Evolutionary conservation across 30 jellyfish, hydroid and myxozoan species (phyloP).

Genomic region (Catostylus mosaicus): DNA sequence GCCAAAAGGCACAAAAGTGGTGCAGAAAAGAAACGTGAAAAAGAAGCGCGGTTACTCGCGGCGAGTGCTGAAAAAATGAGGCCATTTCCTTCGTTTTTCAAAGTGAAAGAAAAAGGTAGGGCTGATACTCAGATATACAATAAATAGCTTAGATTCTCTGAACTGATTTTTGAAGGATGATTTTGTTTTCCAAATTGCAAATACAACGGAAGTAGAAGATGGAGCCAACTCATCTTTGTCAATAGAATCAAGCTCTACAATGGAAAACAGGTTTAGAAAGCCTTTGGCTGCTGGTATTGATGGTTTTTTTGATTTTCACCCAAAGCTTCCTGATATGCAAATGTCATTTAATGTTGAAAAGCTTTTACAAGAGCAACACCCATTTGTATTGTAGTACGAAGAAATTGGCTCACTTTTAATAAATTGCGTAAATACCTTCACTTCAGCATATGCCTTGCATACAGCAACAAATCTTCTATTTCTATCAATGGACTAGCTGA

Average conservation of each 20-base stretch:
- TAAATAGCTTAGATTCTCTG: not conserved
- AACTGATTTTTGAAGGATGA: not conserved
- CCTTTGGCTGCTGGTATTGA: not conserved
- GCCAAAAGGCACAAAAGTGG: not conserved
- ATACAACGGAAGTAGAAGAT: not conserved
- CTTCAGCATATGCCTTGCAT: not conserved
- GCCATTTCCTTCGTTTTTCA: not conserved
- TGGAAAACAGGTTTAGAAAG: not conserved
- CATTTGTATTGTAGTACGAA: not conserved
- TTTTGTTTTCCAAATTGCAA: not conserved
- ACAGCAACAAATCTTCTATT: not conserved
- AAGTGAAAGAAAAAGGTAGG: not conserved
- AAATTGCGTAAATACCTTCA: not conserved
- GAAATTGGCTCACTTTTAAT: not conserved
- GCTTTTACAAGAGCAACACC: not conserved
- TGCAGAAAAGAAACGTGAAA: not conserved
- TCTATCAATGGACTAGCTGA: not conserved
- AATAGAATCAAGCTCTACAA: not conserved
- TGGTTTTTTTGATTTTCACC: not conserved
- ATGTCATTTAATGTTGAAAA: not conserved
- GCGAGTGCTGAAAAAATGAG: conserved; percentile 1
- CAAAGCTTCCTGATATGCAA: not conserved
- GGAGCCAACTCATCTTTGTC: not conserved
- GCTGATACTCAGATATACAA: not conserved
- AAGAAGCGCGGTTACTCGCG: not conserved